A percentile compares a stretch with the other conserved stretches of the same genome.
These are phyloP conservation scores for Dioctria linearis DNA, from an alignment of 2,888 invertebrate species.

Conservation along the genomic window DNA sequence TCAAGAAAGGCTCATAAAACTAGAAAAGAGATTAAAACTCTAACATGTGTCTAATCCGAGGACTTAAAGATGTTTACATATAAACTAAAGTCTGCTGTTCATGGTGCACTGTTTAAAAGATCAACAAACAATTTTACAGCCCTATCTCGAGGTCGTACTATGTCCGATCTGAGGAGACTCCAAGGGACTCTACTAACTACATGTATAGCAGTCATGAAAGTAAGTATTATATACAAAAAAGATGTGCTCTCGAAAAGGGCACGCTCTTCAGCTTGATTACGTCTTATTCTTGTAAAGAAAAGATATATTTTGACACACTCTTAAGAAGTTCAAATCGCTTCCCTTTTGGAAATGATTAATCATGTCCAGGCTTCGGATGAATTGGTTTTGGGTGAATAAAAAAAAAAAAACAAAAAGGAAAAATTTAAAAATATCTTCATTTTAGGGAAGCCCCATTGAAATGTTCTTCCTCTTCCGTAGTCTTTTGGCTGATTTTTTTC, in stretches of 20 bases:
- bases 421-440: conserved; percentile 35
- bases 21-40: conserved; percentile 39
- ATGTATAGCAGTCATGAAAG: no score
- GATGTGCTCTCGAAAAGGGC: conserved; percentile 51
- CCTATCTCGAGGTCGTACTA: background rate
- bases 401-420: background rate
- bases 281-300: conserved; percentile 40
- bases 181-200: background rate
- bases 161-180: conserved; percentile 6
- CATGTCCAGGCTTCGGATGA: conserved; percentile 32
- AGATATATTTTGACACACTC: conserved; percentile 55
- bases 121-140: conserved; percentile 47
- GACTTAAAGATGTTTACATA: conserved; percentile 46
- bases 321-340: conserved; percentile 33
- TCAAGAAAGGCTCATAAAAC: conserved; percentile 36
- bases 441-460: conserved; percentile 14
- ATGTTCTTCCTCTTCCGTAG: conserved; percentile 35
- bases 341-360: conserved; percentile 54
- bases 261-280: conserved; percentile 35
- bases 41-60: conserved; percentile 45
- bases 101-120: conserved; percentile 39
- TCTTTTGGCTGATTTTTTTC: conserved; percentile 28
- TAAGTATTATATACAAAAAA: background rate
- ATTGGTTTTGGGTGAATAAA: conserved; percentile 5
- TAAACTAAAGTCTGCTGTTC: conserved; percentile 6